phyloP scores from a whole-genome alignment of 2,888 invertebrate species.

The Drosophila robusta region DNA sequence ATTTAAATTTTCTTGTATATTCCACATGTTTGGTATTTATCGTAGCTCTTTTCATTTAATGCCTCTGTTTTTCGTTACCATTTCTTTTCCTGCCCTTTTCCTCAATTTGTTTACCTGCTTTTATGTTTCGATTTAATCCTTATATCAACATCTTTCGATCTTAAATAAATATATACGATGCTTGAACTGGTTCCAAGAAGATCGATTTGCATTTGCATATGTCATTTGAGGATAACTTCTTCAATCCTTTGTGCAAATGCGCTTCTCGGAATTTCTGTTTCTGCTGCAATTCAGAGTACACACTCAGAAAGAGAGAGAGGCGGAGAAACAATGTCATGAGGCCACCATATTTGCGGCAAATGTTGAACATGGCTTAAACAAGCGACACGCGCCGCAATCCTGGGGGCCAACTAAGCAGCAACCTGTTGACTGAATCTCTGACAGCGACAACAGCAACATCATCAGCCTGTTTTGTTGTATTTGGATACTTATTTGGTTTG shows the following conservation, averaged over 20 bases:
- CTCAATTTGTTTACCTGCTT: too few relatives aligned
- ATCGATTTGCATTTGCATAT: not conserved
- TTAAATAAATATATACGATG: not conserved
- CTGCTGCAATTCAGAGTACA: conserved; percentile 6
- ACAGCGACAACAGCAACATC: conserved; percentile 15
- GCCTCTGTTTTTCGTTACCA: not conserved
- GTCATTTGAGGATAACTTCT: conserved; percentile 1
- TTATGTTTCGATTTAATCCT: too few relatives aligned
- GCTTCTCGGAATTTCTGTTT: not conserved
- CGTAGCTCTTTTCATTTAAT: not conserved
- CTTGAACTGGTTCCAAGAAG: not conserved
- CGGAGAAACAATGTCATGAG: conserved; percentile 12
- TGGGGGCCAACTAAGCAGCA: conserved; percentile 32
- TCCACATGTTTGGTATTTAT: too few relatives aligned
- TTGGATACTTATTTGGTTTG: conserved; percentile 24
- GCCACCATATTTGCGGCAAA: conserved; percentile 38
- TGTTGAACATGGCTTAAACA: conserved; percentile 40
- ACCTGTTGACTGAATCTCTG: conserved; percentile 48
- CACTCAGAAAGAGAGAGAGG: not conserved
- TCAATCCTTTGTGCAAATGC: not conserved
- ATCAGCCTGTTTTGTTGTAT: conserved; percentile 17
- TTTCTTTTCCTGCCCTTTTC: too few relatives aligned
- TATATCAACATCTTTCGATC: not conserved
- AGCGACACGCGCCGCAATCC: conserved; percentile 41
- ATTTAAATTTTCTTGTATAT: too few relatives aligned